phyloP scores from a whole-genome alignment of 2,888 invertebrate genomes.

The Athalia rosae region DNA sequence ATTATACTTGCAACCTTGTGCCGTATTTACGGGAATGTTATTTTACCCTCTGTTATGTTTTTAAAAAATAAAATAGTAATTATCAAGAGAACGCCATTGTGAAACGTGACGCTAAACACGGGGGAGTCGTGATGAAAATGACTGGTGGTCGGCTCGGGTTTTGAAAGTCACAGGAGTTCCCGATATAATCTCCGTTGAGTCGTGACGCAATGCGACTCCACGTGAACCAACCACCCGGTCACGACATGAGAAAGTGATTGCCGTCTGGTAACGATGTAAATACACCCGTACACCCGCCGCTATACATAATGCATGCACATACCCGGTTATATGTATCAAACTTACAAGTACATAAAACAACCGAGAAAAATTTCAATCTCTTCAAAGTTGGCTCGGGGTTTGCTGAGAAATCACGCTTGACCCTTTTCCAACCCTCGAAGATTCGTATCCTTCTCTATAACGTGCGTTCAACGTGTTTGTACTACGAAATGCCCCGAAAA shows the following conservation, averaged over 20 bases:
- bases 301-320: not conserved
- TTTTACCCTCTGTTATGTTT: not conserved
- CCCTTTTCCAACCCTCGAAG: conserved; percentile 43
- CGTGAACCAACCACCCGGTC: conserved; percentile 40
- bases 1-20: too few species aligned
- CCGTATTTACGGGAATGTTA: too few species aligned
- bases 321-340: not conserved
- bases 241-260: conserved; percentile 43
- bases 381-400: conserved; percentile 17
- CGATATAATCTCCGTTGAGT: conserved; percentile 41
- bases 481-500: conserved; percentile 31
- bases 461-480: conserved; percentile 41
- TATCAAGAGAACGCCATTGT: conserved; percentile 10
- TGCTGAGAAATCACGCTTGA: conserved; percentile 42
- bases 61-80: conserved; percentile 13
- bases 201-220: conserved; percentile 45
- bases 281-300: conserved; percentile 29
- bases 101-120: conserved; percentile 24
- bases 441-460: conserved; percentile 39
- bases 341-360: conserved; percentile 11
- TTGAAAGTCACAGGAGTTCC: conserved; percentile 42
- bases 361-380: conserved; percentile 28
- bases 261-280: conserved; percentile 39
- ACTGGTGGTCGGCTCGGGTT: conserved; percentile 29
- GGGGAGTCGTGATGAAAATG: conserved; percentile 38